These are phyloP conservation scores for Rallus crepitans DNA, from an alignment of 2,797 vertebrate species.

Conservation along the genomic window DNA sequence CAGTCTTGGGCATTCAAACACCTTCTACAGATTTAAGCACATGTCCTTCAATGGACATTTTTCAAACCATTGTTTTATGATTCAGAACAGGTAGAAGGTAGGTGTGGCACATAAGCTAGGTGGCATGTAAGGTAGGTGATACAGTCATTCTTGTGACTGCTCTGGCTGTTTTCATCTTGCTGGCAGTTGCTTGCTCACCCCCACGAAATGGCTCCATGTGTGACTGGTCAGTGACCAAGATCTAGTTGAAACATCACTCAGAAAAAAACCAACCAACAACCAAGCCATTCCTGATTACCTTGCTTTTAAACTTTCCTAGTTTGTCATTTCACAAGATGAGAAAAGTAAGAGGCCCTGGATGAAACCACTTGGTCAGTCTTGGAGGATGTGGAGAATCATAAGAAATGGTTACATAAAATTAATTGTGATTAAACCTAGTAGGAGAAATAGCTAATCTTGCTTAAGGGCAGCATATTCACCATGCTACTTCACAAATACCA, in stretches of 20 bases:
- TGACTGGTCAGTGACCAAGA: neutral
- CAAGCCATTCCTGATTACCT: neutral
- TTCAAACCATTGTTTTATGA: neutral
- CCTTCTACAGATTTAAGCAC: neutral
- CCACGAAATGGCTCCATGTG: neutral
- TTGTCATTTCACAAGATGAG: neutral
- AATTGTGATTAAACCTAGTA: conserved; percentile 27
- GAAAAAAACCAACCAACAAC: neutral
- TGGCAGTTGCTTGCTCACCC: neutral
- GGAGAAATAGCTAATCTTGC: conserved; percentile 39
- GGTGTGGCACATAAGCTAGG: neutral
- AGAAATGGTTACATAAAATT: conserved; percentile 17
- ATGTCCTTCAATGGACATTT: neutral
- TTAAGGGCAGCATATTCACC: conserved; percentile 34
- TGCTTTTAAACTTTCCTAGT: neutral
- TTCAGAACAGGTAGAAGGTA: neutral
- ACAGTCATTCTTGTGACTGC: neutral
- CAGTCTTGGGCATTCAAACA: neutral
- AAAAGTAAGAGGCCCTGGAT: neutral
- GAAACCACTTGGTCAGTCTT: neutral
- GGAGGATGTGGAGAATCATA: neutral
- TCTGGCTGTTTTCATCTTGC: neutral
- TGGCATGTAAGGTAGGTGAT: neutral
- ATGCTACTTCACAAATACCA: conserved; percentile 29
- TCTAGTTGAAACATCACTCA: neutral